phyloP scores from a whole-genome alignment of 2,113 vertebrate species.

The Syngnathus scovelli region DNA sequence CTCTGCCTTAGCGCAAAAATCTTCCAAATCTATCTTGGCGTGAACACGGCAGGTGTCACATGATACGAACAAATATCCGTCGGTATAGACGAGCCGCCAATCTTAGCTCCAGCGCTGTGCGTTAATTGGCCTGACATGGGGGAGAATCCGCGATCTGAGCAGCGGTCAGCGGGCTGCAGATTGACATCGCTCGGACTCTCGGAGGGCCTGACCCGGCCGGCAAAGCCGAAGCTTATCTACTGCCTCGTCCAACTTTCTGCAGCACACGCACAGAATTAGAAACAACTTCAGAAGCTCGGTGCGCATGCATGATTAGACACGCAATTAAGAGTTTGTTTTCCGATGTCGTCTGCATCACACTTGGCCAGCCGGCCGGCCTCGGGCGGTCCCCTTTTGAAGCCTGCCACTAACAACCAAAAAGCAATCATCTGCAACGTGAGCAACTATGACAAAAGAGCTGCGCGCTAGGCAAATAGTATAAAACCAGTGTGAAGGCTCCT shows the following conservation, averaged over 20 bases:
- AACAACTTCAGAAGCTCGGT: background rate
- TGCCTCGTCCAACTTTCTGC: conserved; percentile 22
- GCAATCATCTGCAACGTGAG: conserved; percentile 51
- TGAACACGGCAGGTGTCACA: conserved; percentile 6
- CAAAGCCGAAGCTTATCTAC: conserved; percentile 29
- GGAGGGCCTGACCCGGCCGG: conserved; percentile 32
- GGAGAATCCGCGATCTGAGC: conserved; percentile 24
- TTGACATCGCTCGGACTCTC: conserved; percentile 33
- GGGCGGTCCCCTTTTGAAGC: conserved; percentile 44
- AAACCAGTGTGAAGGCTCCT: conserved; percentile 41
- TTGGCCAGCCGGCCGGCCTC: conserved; percentile 9
- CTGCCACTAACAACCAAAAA: conserved; percentile 47
- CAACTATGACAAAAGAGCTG: conserved; percentile 31
- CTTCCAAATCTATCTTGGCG: conserved; percentile 7
- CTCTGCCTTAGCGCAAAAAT: conserved; percentile 22
- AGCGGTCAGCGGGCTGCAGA: conserved; percentile 22
- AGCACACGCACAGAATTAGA: conserved; percentile 12
- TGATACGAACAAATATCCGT: background rate
- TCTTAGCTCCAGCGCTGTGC: background rate
- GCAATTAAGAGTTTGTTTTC: conserved; percentile 9
- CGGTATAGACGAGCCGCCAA: background rate
- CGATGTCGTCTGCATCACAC: conserved; percentile 30
- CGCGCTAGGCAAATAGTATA: conserved; percentile 51
- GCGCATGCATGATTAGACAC: background rate
- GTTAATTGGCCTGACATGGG: conserved; percentile 32